Evolutionary conservation across 2,113 vertebrate genomes (phyloP), one percentile per base, ranked within the genome.

Genomic region (Epinephelus moara): DNA sequence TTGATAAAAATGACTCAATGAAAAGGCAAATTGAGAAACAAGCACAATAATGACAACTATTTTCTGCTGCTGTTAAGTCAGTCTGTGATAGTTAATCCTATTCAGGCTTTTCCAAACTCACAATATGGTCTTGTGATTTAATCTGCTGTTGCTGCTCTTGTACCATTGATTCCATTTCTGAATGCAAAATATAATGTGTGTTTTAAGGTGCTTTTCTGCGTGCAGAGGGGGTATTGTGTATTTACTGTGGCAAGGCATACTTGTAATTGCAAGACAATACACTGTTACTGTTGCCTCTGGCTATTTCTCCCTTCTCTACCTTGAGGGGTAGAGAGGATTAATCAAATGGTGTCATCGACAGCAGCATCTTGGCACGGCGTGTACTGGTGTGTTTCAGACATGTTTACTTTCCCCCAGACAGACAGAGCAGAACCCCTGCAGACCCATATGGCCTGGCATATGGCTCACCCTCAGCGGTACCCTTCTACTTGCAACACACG

Each of bases 381-480:
- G 74, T 83, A 61, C 66, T 52, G 18, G 56, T 81, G 84, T 85
- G 57, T 85, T 82, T 85, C 81, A 89, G 86, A 90, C 80, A 83
- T 94, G 86, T 94, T 91, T 92, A 92, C 91, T 88, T 85, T 83
- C 82, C 88, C 85, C 75, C 62, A 59, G 85, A 90, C 82, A 85
- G 78, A 89, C 82, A 61, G 62, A 88, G 81, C 86, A 85, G 71
- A 85, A 78, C 49, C 85, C 89, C 75, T 81, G 88, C 86, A 91
- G 81, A 83, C 82, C 84, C 93, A 91, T 94, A 92, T 92, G 87
- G 90, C n/a, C 85, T 68, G 81, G 86, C 92, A 94, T 94, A 93
- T 93, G 93, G 92, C 70, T 74, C 53, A 33, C 19, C 52, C 59
- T 70, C 82, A 4, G 64, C 68, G 52, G 53, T 37, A 75, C 63